phyloP scores from a whole-genome alignment of 2,888 invertebrate species.

The Plagodis pulveraria region DNA sequence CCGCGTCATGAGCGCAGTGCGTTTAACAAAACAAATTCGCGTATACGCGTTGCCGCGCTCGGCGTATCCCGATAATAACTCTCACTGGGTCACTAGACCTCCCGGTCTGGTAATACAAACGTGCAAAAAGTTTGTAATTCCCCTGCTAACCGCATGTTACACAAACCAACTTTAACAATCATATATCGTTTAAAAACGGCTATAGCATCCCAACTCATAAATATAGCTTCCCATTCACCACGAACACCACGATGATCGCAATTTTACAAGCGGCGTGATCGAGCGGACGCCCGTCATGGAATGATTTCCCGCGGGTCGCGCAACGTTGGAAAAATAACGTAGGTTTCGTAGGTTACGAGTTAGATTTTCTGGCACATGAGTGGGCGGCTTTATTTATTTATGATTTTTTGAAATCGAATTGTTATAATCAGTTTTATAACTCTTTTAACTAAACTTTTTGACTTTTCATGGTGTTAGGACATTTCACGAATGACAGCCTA shows the following conservation, averaged over 20 bases:
- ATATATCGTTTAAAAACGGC: neutral
- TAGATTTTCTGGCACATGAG: conserved; percentile 12
- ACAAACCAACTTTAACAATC: neutral
- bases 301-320: conserved; percentile 54
- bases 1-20: no score
- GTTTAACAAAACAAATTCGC: no score
- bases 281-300: conserved; percentile 45
- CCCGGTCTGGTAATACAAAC: no score
- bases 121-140: no score
- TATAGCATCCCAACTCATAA: neutral
- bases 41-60: no score
- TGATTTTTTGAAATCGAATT: neutral
- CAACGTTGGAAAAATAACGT: conserved; percentile 12
- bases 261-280: conserved; percentile 35
- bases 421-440: no score
- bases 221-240: conserved; percentile 9
- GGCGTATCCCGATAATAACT: no score
- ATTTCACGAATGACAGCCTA: no score
- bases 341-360: conserved; percentile 16
- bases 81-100: no score
- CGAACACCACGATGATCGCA: conserved; percentile 28
- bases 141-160: neutral
- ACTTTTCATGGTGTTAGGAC: no score
- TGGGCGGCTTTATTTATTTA: conserved; percentile 8
- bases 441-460: no score